phyloP scores from a whole-genome alignment of 2,113 vertebrate genomes.

The Clarias gariepinus region DNA sequence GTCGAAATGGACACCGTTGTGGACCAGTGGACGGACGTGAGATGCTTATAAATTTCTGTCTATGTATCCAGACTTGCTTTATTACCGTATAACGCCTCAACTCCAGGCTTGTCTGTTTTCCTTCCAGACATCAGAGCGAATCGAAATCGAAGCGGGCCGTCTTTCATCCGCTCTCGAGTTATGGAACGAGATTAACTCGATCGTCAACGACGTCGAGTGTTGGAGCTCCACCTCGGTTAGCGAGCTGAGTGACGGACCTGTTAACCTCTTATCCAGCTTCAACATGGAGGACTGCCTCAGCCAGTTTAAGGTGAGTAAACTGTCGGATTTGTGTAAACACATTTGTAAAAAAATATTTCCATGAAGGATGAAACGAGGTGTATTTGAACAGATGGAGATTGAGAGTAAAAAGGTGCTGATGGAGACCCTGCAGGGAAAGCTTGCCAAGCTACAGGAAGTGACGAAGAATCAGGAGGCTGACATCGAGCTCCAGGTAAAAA shows the following conservation, averaged over 20 bases:
- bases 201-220: conserved; percentile 81
- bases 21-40: conserved; percentile 91
- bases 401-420: conserved; percentile 80
- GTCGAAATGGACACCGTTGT: conserved; percentile 78
- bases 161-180: conserved; percentile 76
- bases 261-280: conserved; percentile 74
- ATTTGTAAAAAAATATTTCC: background rate
- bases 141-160: conserved; percentile 82
- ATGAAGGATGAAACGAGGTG: background rate
- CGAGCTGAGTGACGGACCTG: conserved; percentile 77
- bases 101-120: background rate
- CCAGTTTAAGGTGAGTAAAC: conserved; percentile 83
- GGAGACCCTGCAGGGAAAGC: conserved; percentile 81
- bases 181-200: conserved; percentile 84
- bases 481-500: conserved; percentile 86
- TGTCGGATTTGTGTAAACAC: background rate
- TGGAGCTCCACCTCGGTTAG: conserved; percentile 79
- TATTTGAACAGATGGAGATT: conserved; percentile 78
- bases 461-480: conserved; percentile 80
- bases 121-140: conserved; percentile 82
- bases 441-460: conserved; percentile 82
- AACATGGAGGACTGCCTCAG: conserved; percentile 74
- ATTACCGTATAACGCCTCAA: background rate
- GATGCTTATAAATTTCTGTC: conserved; percentile 40
- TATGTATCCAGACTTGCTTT: background rate